These are phyloP conservation scores for Opisthograptis luteolata DNA, from an alignment of 2,888 invertebrate species.

Conservation along the genomic window DNA sequence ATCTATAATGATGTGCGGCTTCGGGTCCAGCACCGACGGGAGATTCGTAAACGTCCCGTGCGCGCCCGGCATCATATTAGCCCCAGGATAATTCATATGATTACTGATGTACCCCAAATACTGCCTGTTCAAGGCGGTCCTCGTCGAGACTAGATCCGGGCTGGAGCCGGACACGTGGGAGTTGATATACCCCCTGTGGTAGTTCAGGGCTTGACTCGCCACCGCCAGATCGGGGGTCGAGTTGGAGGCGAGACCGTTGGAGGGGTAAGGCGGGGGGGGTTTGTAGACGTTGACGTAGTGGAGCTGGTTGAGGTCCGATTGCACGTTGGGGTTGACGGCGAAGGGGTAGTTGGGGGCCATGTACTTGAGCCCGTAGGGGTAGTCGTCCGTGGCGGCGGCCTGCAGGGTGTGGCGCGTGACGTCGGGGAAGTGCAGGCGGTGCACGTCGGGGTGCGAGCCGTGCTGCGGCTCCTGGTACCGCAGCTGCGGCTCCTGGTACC, in stretches of 20 bases:
- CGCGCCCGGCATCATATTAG: slow-evolving; percentile 69
- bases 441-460: slow-evolving; percentile 91
- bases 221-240: slow-evolving; percentile 93
- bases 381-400: slow-evolving; percentile 57
- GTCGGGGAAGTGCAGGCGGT: slow-evolving; percentile 87
- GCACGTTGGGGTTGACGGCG: slow-evolving; percentile 70
- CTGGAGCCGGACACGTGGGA: slow-evolving; percentile 89
- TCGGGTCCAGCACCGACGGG: slow-evolving; percentile 84
- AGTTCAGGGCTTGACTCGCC: slow-evolving; percentile 85
- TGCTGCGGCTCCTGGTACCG: slow-evolving; percentile 55
- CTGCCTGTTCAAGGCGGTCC: slow-evolving; percentile 84
- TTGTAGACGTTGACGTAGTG: slow-evolving; percentile 89
- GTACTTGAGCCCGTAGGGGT: slow-evolving; percentile 65
- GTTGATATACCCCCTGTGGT: slow-evolving; percentile 74
- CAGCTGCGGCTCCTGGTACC: slow-evolving; percentile 71
- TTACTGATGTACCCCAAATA: slow-evolving; percentile 71
- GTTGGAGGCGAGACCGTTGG: slow-evolving; percentile 90
- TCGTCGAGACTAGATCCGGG: slow-evolving; percentile 90
- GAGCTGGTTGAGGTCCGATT: slow-evolving; percentile 76
- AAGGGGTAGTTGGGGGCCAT: slow-evolving; percentile 71
- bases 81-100: slow-evolving; percentile 62
- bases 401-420: slow-evolving; percentile 83
- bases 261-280: slow-evolving; percentile 94
- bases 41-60: slow-evolving; percentile 91
- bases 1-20: slow-evolving; percentile 82